These are phyloP conservation scores for Corythornis madagascariensis DNA, from an alignment of 2,113 vertebrate species.

Conservation along the genomic window DNA sequence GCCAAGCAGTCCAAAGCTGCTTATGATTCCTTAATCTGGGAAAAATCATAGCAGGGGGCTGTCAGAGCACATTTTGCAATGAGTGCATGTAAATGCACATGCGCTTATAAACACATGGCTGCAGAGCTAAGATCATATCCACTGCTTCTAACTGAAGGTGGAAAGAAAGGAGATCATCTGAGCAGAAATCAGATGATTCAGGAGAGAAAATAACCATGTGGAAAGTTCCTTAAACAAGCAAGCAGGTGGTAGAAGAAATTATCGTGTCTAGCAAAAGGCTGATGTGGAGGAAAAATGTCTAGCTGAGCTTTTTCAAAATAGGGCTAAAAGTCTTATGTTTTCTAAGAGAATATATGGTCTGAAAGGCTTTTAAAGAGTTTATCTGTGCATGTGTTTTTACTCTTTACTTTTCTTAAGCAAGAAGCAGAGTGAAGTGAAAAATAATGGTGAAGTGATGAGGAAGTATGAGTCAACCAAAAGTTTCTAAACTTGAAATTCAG, in stretches of 20 bases:
- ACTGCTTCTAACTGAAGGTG: background rate
- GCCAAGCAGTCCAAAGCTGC: constrained; percentile 6
- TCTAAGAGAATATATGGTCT: background rate
- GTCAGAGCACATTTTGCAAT: background rate
- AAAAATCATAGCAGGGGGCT: background rate
- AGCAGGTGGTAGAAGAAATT: background rate
- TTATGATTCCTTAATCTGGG: constrained; percentile 17
- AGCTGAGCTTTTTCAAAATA: background rate
- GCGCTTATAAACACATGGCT: background rate
- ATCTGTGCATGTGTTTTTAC: background rate
- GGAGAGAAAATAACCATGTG: background rate
- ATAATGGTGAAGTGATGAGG: background rate
- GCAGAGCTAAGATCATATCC: background rate
- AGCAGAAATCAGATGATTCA: background rate
- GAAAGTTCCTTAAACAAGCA: background rate
- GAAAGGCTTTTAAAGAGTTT: background rate
- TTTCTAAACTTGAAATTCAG: background rate
- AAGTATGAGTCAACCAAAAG: background rate
- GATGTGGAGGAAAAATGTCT: background rate
- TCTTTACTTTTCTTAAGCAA: background rate
- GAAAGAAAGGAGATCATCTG: background rate
- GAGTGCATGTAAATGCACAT: background rate
- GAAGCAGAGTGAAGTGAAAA: background rate
- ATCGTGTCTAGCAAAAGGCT: background rate
- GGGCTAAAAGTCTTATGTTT: background rate